phyloP scores from a whole-genome alignment of 2,888 invertebrate genomes.

The Nomada flava region DNA sequence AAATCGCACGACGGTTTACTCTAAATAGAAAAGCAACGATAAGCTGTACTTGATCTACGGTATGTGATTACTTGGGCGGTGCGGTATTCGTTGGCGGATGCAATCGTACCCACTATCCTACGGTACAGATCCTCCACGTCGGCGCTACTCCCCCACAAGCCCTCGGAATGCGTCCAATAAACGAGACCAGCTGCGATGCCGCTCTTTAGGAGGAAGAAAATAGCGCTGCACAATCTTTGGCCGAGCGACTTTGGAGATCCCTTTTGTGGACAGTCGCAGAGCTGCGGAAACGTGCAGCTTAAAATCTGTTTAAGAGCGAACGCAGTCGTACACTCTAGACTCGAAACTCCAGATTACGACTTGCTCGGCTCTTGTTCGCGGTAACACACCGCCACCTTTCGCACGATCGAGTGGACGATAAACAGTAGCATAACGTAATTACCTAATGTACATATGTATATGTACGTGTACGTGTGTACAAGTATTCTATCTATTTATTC shows the following conservation, averaged over 20 bases:
- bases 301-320: neutral
- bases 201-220: slow-evolving; percentile 80
- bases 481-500: neutral
- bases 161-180: slow-evolving; percentile 83
- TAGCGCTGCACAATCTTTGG: slow-evolving; percentile 37
- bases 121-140: slow-evolving; percentile 82
- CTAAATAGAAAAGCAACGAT: neutral
- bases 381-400: too few relatives aligned
- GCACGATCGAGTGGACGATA: too few relatives aligned
- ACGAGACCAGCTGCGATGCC: slow-evolving; percentile 81
- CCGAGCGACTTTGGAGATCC: slow-evolving; percentile 17
- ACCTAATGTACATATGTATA: too few relatives aligned
- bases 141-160: slow-evolving; percentile 83
- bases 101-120: slow-evolving; percentile 69
- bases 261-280: slow-evolving; percentile 78
- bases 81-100: slow-evolving; percentile 44
- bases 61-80: slow-evolving; percentile 25
- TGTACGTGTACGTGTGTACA: too few relatives aligned
- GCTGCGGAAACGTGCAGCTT: slow-evolving; percentile 50
- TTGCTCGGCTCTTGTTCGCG: too few relatives aligned
- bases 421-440: too few relatives aligned
- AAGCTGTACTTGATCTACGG: too few relatives aligned
- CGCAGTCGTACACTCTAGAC: neutral
- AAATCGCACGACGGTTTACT: neutral
- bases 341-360: too few relatives aligned